Base-by-base conservation (phyloP, 2,888 invertebrate genomes). In the Pecten maximus region DNA sequence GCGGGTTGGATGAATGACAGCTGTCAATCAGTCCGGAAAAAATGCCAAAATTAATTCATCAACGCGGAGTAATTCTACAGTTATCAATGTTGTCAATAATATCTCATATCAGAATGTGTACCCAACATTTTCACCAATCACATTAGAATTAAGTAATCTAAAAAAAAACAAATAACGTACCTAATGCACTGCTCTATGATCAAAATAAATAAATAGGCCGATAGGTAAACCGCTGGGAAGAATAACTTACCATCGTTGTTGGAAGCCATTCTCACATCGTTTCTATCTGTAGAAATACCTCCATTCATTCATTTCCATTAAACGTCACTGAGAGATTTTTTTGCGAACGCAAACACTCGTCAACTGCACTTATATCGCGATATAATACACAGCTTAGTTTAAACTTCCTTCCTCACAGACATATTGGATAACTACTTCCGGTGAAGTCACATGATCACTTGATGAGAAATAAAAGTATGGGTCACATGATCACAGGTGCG, bases 391-490 rank as follows among this genome's bases (percentile, higher is more conserved):
- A 74, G 74, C 35, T 74, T 74, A 74, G 54, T 74, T 74, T 74
- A 74, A 74, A 74, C 74, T 74, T 74, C 74, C 74, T 74, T 74
- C 74, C 74, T 74, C 74, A 28, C 74, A 28, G 74, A 74, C 74
- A 74, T 74, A 74, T 74, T 74, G 74, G 23, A 74, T 74, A 74
- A 74, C 74, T 74, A 35, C 74, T 74, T 74, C 74, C 74, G 74
- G 74, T 35, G 12, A 74, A 74, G 74, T 74, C 74, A 74, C 74
- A 74, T 74, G 74, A 74, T 74, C 74, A 74, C 35, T 74, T 15
- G 28, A 74, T 23, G 35, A 74, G 19, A 19, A 19, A 54, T 23
- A 54, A 74, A 28, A 35, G 23, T 60, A 16, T 16, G 23, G 48
- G 74, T 74, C 74, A 74, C 74, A 74, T 74, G 74, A 74, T 74